Percentiles rank a stretch among this genome's conserved stretches.
phyloP scores from a whole-genome alignment of 2,113 vertebrate species.

The Alosa alosa region DNA sequence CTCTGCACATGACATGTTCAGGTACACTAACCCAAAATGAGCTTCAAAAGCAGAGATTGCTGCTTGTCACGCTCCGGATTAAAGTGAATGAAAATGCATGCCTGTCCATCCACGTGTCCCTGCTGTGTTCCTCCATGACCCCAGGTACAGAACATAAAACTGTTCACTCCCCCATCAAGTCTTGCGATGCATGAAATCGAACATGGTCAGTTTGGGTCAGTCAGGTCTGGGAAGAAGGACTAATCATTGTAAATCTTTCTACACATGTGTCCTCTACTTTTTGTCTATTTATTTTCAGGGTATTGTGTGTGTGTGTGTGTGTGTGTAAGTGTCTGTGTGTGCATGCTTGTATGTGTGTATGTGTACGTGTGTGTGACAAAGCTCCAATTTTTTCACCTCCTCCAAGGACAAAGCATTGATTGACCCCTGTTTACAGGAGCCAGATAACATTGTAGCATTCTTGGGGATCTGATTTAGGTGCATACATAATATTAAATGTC shows the following conservation, averaged over 20 bases:
- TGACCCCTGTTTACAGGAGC: background rate
- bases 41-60: background rate
- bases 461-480: background rate
- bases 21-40: background rate
- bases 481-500: background rate
- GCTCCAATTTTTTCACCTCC: background rate
- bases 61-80: background rate
- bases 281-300: too few relatives aligned
- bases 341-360: background rate
- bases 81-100: background rate
- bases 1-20: background rate
- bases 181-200: too few relatives aligned
- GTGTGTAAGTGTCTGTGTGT: background rate
- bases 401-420: background rate
- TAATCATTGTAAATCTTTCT: too few relatives aligned
- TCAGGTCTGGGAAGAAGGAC: too few relatives aligned
- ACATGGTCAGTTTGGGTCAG: too few relatives aligned
- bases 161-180: too few relatives aligned
- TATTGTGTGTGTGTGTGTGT: background rate
- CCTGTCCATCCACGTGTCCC: too few relatives aligned
- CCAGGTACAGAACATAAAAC: background rate
- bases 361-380: background rate
- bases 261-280: too few relatives aligned
- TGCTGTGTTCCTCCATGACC: background rate
- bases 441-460: background rate